Evolutionary conservation across 2,797 vertebrate species (phyloP).

Genomic region (Telmatherina bonti): DNA sequence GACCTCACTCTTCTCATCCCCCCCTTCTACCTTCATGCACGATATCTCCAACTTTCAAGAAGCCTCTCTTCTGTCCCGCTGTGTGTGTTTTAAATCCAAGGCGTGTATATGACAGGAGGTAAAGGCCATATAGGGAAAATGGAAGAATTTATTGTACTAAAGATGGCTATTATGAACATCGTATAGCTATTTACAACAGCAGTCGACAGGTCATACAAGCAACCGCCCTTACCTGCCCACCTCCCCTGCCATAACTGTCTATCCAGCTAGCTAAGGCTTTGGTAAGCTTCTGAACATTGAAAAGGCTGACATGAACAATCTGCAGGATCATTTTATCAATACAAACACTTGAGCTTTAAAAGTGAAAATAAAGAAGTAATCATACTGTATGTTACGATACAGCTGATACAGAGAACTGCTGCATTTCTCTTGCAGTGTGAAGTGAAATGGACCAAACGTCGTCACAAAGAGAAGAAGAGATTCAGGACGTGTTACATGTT

Average conservation of each 20-base stretch:
- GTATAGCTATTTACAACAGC: conserved; percentile 77
- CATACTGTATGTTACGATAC: too few species aligned
- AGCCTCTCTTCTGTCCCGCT: conserved; percentile 7
- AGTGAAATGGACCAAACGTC: too few species aligned
- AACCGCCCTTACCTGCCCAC: conserved; percentile 12
- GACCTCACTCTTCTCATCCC: conserved; percentile 13
- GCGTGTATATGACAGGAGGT: conserved; percentile 78
- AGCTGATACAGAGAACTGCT: too few species aligned
- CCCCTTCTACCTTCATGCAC: conserved; percentile 4
- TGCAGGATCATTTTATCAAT: background rate
- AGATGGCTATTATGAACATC: conserved; percentile 83
- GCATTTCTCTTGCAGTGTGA: too few species aligned
- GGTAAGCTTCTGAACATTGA: conserved; percentile 57
- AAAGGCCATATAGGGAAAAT: conserved; percentile 69
- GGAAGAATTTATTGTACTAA: conserved; percentile 84
- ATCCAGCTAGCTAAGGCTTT: conserved; percentile 75
- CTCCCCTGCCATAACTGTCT: conserved; percentile 71
- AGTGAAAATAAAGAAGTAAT: too few species aligned
- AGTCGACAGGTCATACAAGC: conserved; percentile 70
- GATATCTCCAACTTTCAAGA: conserved; percentile 23
- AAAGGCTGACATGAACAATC: conserved; percentile 20
- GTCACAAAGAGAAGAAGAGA: too few species aligned
- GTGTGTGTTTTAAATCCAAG: conserved; percentile 69
- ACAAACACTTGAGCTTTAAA: conserved; percentile 1
- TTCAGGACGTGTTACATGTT: too few species aligned